Evolutionary conservation across 2,113 vertebrate genomes (phyloP).

Genomic region (Himantopus leucocephalus): DNA sequence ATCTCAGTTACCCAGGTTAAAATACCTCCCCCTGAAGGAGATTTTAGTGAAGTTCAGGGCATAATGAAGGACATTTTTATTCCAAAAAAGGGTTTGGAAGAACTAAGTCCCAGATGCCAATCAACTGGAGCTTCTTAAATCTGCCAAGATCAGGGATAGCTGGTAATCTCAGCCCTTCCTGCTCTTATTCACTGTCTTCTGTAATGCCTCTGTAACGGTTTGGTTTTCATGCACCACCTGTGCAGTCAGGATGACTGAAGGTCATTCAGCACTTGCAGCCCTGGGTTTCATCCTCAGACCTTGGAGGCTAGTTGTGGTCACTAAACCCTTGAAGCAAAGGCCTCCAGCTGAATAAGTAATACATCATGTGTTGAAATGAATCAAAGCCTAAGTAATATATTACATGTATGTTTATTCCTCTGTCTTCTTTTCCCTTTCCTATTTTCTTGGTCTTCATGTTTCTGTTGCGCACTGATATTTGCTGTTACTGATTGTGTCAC

Average conservation of each 20-base stretch:
- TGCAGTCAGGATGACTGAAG: neutral
- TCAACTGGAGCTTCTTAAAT: neutral
- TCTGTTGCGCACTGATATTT: neutral
- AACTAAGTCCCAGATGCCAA: neutral
- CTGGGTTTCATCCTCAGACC: neutral
- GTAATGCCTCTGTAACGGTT: neutral
- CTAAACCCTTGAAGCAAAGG: neutral
- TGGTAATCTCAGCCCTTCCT: neutral
- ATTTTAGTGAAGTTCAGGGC: neutral
- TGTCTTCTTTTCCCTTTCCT: neutral
- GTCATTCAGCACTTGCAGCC: neutral
- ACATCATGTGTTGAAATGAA: too few species aligned
- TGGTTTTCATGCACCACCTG: neutral
- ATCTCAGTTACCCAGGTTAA: neutral
- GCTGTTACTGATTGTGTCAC: neutral
- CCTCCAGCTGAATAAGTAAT: neutral
- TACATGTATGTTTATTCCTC: neutral
- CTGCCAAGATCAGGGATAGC: neutral
- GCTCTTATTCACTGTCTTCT: neutral
- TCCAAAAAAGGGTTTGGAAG: neutral
- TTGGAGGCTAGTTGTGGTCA: neutral
- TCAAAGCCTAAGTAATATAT: neutral
- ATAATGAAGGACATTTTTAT: neutral
- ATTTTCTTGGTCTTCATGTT: neutral
- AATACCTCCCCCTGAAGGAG: neutral